Percentiles rank a stretch among this genome's conserved stretches.
Evolutionary conservation across 2,888 invertebrate genomes (phyloP).

Genomic region (Caenorhabditis sp.): DNA sequence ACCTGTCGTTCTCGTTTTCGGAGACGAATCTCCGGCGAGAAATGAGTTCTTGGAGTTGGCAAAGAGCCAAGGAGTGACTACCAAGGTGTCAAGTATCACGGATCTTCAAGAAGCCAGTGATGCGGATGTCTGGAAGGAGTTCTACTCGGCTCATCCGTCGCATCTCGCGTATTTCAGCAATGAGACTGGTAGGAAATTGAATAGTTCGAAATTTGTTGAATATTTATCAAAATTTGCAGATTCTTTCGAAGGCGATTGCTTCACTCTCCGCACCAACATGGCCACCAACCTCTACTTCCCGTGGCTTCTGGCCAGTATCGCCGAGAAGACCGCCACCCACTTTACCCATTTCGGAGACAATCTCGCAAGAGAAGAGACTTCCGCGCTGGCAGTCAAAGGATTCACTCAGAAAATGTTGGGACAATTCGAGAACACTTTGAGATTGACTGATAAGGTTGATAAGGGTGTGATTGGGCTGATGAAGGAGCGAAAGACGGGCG

Average conservation of each 20-base stretch:
- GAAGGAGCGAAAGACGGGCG: conserved; percentile 21
- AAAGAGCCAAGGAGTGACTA: conserved; percentile 8
- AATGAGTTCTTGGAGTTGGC: conserved; percentile 30
- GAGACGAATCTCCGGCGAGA: conserved; percentile 9
- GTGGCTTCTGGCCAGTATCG: conserved; percentile 77
- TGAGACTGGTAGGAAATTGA: conserved; percentile 33
- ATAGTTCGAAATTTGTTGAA: background rate
- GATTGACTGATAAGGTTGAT: conserved; percentile 22
- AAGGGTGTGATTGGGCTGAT: conserved; percentile 30
- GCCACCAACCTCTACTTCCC: conserved; percentile 79
- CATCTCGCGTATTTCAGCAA: conserved; percentile 62
- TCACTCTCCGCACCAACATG: conserved; percentile 73
- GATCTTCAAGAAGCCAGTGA: conserved; percentile 46
- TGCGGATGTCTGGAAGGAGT: conserved; percentile 41
- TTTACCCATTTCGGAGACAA: conserved; percentile 77
- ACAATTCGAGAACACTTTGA: conserved; percentile 53
- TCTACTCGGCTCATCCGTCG: conserved; percentile 46
- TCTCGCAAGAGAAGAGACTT: conserved; percentile 14
- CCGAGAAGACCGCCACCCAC: conserved; percentile 71
- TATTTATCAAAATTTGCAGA: conserved; percentile 13
- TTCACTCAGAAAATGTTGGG: conserved; percentile 53
- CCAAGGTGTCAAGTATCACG: conserved; percentile 29
- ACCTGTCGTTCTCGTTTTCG: conserved; percentile 42
- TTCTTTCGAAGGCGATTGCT: conserved; percentile 58
- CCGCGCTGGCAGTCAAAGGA: conserved; percentile 44